These are phyloP conservation scores for Rhagoletis pomonella DNA, from an alignment of 1,140 invertebrate species.

Conservation along the genomic window DNA sequence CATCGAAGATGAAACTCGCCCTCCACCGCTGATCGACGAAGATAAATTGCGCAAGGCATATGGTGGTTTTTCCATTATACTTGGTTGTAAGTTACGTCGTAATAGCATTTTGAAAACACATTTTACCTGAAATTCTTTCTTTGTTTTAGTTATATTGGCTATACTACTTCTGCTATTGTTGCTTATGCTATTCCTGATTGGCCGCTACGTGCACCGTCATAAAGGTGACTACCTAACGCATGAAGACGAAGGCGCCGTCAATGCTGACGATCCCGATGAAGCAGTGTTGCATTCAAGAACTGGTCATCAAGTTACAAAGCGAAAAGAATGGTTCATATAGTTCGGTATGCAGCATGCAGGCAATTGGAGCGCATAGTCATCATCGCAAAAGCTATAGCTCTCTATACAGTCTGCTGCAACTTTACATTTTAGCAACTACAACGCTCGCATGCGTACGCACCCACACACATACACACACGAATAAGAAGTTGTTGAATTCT, in stretches of 20 bases:
- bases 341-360: constrained; percentile 57
- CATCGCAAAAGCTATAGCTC: constrained; percentile 15
- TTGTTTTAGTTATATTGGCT: constrained; percentile 83
- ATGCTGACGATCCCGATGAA: constrained; percentile 91
- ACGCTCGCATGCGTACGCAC: constrained; percentile 31
- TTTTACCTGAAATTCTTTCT: constrained; percentile 29
- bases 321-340: constrained; percentile 95
- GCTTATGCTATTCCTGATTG: constrained; percentile 88
- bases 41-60: constrained; percentile 84
- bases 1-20: constrained; percentile 86
- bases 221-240: constrained; percentile 97
- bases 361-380: constrained; percentile 55
- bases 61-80: constrained; percentile 87
- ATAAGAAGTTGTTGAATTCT: neutral
- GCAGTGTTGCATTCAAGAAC: constrained; percentile 93
- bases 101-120: neutral
- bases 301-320: constrained; percentile 93
- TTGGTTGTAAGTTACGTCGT: constrained; percentile 81
- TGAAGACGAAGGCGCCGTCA: constrained; percentile 94
- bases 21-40: constrained; percentile 87
- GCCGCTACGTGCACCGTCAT: constrained; percentile 89
- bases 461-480: neutral
- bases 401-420: constrained; percentile 24
- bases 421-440: neutral
- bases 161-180: constrained; percentile 89